Evolutionary conservation across 2,113 vertebrate species (phyloP).

Genomic region (Monarcha castaneiventris): DNA sequence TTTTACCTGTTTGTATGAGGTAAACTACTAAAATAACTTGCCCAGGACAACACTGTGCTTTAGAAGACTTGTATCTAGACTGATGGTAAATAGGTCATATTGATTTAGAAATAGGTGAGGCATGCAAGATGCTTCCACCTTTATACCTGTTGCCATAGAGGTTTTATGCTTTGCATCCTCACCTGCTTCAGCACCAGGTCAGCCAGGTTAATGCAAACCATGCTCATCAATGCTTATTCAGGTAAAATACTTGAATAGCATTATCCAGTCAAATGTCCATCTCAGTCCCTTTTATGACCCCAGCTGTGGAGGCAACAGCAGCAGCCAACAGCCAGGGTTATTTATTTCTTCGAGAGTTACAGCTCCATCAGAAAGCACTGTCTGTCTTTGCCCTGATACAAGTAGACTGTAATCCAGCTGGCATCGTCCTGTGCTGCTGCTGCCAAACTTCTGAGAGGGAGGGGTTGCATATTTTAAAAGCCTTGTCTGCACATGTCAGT

Average conservation of each 20-base stretch:
- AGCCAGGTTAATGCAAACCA: neutral
- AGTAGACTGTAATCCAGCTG: conserved; percentile 17
- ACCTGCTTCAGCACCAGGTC: neutral
- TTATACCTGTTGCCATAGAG: neutral
- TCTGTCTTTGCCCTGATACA: conserved; percentile 6
- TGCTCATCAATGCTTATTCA: neutral
- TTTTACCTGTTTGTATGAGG: neutral
- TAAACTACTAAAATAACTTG: neutral
- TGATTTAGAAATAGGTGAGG: neutral
- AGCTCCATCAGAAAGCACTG: neutral
- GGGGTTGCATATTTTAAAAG: conserved; percentile 25
- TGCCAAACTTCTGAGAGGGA: conserved; percentile 34
- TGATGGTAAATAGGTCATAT: neutral
- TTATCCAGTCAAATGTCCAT: neutral
- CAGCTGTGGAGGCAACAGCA: neutral
- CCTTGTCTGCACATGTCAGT: conserved; percentile 32
- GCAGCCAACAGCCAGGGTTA: neutral
- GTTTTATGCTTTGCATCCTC: neutral
- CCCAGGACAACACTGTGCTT: neutral
- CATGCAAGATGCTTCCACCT: neutral
- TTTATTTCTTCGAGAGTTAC: neutral
- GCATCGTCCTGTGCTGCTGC: neutral
- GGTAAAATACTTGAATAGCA: neutral
- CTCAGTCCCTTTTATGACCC: neutral
- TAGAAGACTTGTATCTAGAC: neutral